Conservation (phyloP, 2,113 vertebrate species). For the Ranitomeya variabilis region DNA sequence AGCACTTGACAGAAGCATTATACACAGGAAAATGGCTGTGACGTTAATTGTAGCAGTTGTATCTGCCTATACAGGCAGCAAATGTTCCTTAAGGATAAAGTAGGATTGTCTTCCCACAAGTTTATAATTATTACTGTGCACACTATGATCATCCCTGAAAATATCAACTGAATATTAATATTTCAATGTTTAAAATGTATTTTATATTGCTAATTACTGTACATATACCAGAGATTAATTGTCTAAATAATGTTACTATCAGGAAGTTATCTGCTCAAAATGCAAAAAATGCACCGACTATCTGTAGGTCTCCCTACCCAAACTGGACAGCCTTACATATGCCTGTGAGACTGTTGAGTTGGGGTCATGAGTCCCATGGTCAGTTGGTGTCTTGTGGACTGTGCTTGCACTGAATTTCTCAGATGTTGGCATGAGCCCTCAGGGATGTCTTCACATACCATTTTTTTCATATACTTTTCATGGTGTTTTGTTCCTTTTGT, state of each 20-base stretch:
- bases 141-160: neutral
- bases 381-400: too few relatives aligned
- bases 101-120: conserved; percentile 12
- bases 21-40: conserved; percentile 47
- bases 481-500: too few relatives aligned
- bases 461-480: too few relatives aligned
- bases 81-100: conserved; percentile 25
- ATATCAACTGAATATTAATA: neutral
- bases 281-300: too few relatives aligned
- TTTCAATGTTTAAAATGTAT: neutral
- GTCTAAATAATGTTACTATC: neutral
- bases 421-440: too few relatives aligned
- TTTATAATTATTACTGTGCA: conserved; percentile 4
- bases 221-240: neutral
- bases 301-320: too few relatives aligned
- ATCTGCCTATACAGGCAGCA: conserved; percentile 32
- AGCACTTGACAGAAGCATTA: conserved; percentile 51
- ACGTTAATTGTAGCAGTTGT: conserved; percentile 44
- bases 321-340: too few relatives aligned
- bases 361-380: too few relatives aligned
- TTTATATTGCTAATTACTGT: neutral
- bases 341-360: too few relatives aligned
- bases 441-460: too few relatives aligned
- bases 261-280: too few relatives aligned
- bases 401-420: too few relatives aligned